Base-by-base conservation (phyloP, 2,113 vertebrate species). In the Carassius gibelio region DNA sequence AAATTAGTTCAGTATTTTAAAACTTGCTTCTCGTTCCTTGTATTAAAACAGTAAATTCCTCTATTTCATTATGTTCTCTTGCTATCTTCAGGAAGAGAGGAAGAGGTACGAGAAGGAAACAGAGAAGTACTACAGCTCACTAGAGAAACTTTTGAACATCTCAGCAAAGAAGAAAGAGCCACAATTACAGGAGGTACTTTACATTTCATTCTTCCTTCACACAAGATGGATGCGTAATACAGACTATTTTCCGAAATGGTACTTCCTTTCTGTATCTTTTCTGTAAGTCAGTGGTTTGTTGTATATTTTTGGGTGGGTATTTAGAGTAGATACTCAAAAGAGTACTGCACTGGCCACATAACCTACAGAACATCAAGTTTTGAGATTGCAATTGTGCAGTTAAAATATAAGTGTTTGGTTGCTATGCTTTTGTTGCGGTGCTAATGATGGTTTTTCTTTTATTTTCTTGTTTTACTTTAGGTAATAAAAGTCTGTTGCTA, bases 101-200 rank as follows among this genome's bases (percentile, higher is more conserved):
- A 99, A 99, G 93, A 97, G 93, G 89, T 99, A 97, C 87, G 98
- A 99, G 93, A 99, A 99, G 92, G 97, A 99, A 90, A 99, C 98
- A 0, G 98, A 99, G 88, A 99, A 97, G 88, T 99, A 99, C 92
- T 99, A 99, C 90, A 98, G 96, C 89, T 94, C 96, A 42, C 90
- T 99, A 91, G 97, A 99, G 86, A 99, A 99, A 79, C 97, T 99
- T 92, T 91, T 99, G 88, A 97, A 95, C 89, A 94, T 99, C 91
- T 99, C 98, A 4, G 94, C 97, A 17, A 99, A 96, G 94, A 99
- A 99, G 96, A 99, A 99, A 90, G 98, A 99, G 87, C 94, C 96
- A 7, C 97, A 98, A 64, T 93, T 99, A 78, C 96, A 97, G 88
- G 98, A 99, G 97, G 97, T 98, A 96, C 85, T 85, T 88, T 1